Percentiles rank a stretch among this genome's conserved stretches.
Evolutionary conservation across 1,140 invertebrate species (phyloP).

Genomic region (Mamestra configurata): DNA sequence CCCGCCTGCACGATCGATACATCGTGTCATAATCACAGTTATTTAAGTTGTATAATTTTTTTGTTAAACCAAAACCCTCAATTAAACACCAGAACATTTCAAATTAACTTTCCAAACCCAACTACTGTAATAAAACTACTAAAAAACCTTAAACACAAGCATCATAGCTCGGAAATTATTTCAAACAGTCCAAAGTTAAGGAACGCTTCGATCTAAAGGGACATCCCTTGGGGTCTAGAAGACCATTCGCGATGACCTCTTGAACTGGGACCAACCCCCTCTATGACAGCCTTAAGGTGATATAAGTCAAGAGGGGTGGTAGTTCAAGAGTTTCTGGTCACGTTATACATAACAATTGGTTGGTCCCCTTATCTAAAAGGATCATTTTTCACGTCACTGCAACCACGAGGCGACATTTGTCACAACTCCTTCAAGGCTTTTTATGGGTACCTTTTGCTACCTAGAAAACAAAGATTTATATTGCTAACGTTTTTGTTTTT

Average conservation of each 20-base stretch:
- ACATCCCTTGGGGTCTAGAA: constrained; percentile 54
- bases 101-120: constrained; percentile 5
- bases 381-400: constrained; percentile 80
- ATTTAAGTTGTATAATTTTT: too few species aligned
- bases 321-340: constrained; percentile 58
- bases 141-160: constrained; percentile 33
- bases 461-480: constrained; percentile 71
- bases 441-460: constrained; percentile 66
- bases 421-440: constrained; percentile 77
- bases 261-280: neutral
- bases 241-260: constrained; percentile 55
- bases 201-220: constrained; percentile 60
- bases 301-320: neutral
- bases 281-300: neutral
- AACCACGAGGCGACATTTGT: constrained; percentile 72
- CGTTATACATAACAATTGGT: constrained; percentile 73
- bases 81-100: neutral
- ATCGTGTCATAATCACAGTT: too few species aligned
- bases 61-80: neutral
- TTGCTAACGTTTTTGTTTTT: constrained; percentile 45
- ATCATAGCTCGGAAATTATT: constrained; percentile 64
- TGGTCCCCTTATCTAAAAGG: constrained; percentile 76
- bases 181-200: constrained; percentile 61
- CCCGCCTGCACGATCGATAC: too few species aligned
- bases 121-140: constrained; percentile 11